Conservation (phyloP, 2,888 invertebrate species). For the Adela reaumurella region DNA sequence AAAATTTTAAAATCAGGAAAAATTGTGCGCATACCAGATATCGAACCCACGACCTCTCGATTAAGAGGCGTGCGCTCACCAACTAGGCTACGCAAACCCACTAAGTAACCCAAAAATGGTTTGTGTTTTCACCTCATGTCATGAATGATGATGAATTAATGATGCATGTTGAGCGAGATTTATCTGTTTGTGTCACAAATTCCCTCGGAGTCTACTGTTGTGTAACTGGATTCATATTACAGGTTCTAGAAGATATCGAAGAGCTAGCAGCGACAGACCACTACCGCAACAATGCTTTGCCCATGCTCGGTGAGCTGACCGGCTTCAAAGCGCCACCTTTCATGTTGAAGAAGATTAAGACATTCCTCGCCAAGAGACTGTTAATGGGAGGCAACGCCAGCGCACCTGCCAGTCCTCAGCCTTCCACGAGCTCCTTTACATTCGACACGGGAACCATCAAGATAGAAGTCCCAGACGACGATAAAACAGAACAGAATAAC, state of each 20-base stretch:
- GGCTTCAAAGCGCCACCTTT: constrained; percentile 74
- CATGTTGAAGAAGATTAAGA: constrained; percentile 70
- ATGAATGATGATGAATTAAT: no score
- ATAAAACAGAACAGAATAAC: constrained; percentile 34
- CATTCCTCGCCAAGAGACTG: constrained; percentile 52
- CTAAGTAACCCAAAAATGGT: no score
- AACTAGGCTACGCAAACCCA: no score
- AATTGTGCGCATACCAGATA: no score
- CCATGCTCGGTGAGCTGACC: constrained; percentile 63
- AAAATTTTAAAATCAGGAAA: no score
- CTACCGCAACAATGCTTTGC: constrained; percentile 62
- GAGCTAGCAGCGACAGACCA: constrained; percentile 71
- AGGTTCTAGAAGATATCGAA: constrained; percentile 71
- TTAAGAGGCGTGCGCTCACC: no score
- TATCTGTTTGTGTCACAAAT: no score
- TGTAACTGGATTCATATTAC: no score
- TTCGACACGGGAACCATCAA: constrained; percentile 24
- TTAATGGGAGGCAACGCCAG: constrained; percentile 30
- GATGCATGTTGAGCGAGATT: no score
- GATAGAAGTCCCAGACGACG: constrained; percentile 32
- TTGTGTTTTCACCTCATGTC: no score
- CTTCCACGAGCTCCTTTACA: constrained; percentile 25
- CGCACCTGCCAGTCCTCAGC: constrained; percentile 36
- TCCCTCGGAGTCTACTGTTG: no score
- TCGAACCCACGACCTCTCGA: no score